Evolutionary conservation across 2,888 invertebrate species (phyloP), one percentile per base, ranked within the genome.

Genomic region (Camponotus fellah): DNA sequence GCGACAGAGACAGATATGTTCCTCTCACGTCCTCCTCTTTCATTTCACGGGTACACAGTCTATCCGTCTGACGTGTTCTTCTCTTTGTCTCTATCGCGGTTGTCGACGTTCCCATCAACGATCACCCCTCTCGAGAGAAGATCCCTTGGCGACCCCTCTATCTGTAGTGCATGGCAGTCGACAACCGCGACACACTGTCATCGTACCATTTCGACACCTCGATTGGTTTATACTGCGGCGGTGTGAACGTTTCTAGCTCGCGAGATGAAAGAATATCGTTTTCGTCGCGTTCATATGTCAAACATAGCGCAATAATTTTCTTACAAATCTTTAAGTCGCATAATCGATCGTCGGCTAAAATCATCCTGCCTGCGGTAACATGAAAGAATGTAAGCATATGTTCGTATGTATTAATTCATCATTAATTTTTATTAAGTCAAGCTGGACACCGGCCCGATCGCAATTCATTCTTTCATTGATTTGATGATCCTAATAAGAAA

Each of bases 351-450:
- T 9, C 53, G n/a, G 40, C 62, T 77, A 58, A 68, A 77, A 43
- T 43, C 34, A 9, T 53, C 40, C 12, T 49, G 21, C 5, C 21
- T 32, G 4, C 12, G 69, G 12, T 56, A 56, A 56, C 0, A 12
- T 12, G n/a, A 56, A 68, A 56, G 49, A 49, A 46, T 32, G 14
- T 17, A 46, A 32, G 14, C 34, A 6, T n/a, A 34, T 46, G 17
- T 10, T 46, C 14, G 34, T 6, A 34, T 14, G 46, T 17, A 68
- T 26, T 14, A 75, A 5, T 75, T 26, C 26, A 26, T 62, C 14
- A 17, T 92, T 92, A 90, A 91, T 91, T 89, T 88, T 80, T 89
- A 91, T 90, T 89, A 87, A 91, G 91, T 72, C 84, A 84, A 85
- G 87, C 82, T 79, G 81, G 83, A 58, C 71, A 86, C 82, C 87